Percentiles rank a stretch among this genome's conserved stretches.
phyloP scores from a whole-genome alignment of 2,888 invertebrate genomes.

The Campoplex capitator region DNA sequence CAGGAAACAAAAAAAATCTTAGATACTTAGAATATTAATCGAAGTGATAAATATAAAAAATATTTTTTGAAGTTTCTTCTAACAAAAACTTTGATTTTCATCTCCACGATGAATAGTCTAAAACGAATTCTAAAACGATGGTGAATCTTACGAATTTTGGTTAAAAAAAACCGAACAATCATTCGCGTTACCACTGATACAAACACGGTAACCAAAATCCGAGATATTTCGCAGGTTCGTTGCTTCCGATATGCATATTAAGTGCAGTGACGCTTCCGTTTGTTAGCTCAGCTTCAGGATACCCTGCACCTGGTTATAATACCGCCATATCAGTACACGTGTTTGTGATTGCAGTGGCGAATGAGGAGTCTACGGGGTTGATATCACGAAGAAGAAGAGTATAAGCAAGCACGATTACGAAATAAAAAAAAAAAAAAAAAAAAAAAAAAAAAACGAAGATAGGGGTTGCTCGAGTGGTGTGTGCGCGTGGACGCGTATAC shows the following conservation, averaged over 20 bases:
- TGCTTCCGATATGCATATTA: not conserved
- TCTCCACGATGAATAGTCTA: not conserved
- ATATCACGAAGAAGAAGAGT: slow-evolving; percentile 45
- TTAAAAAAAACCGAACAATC: not conserved
- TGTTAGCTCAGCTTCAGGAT: not conserved
- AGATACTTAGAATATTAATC: not conserved
- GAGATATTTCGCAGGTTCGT: not conserved
- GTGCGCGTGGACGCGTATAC: slow-evolving; percentile 71
- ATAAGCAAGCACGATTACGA: not conserved
- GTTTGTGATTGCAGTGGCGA: not conserved
- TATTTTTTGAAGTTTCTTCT: not conserved
- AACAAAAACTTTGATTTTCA: not conserved
- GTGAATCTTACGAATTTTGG: not conserved
- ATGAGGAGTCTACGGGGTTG: slow-evolving; percentile 33
- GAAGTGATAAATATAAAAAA: not conserved
- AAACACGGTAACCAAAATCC: not conserved
- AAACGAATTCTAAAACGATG: not conserved
- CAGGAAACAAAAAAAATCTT: not conserved
- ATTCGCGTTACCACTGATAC: not conserved
- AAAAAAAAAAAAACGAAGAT: too few relatives aligned
- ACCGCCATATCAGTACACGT: not conserved
- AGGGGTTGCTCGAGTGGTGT: slow-evolving; percentile 79
- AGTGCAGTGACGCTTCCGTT: slow-evolving; percentile 9
- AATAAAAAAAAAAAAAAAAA: slow-evolving; percentile 16
- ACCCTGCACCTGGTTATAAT: not conserved